A percentile compares a stretch with the other conserved stretches of the same genome.
Evolutionary conservation across 2,113 vertebrate species (phyloP).

Genomic region (Hyperoodon ampullatus): DNA sequence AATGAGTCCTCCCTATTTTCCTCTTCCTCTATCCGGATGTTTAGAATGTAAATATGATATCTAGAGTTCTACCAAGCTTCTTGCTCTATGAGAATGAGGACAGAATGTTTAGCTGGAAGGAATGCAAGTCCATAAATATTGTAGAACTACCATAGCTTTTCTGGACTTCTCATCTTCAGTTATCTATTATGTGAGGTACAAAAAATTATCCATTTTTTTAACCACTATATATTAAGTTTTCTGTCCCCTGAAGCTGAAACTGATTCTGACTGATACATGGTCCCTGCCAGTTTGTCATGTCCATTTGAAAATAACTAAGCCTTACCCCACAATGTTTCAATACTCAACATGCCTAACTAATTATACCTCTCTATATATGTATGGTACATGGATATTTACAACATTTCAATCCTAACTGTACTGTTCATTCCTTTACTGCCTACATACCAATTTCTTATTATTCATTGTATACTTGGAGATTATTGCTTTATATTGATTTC

Average conservation of each 20-base stretch:
- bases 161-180: neutral
- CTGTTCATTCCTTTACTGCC: neutral
- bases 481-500: neutral
- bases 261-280: neutral
- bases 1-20: neutral
- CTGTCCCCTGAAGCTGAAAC: neutral
- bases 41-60: conserved; percentile 3
- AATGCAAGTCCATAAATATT: neutral
- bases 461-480: neutral
- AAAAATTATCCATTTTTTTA: neutral
- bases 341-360: neutral
- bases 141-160: neutral
- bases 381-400: neutral
- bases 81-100: neutral
- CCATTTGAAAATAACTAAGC: neutral
- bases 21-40: neutral
- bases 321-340: neutral
- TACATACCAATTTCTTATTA: conserved; percentile 6
- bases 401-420: neutral
- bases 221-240: neutral
- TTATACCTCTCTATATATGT: neutral
- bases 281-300: neutral
- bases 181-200: neutral
- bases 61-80: neutral
- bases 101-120: neutral